These are phyloP conservation scores for Acanthiza pusilla DNA, from an alignment of 2,797 vertebrate species.

Conservation along the genomic window DNA sequence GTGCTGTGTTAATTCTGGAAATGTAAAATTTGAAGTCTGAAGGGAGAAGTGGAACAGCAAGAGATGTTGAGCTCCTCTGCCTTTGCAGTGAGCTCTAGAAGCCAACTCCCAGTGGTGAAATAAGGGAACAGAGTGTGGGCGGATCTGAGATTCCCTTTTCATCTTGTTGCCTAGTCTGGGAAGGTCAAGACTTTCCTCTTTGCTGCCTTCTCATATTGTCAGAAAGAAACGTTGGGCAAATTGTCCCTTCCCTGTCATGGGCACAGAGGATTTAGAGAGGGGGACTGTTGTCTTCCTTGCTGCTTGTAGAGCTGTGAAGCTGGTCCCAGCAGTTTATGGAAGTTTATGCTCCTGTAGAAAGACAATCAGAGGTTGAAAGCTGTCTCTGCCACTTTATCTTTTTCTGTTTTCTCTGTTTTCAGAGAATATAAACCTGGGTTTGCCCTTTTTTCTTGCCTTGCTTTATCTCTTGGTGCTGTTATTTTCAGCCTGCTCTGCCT, in stretches of 20 bases:
- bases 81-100: constrained; percentile 16
- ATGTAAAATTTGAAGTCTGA: constrained; percentile 8
- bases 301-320: background rate
- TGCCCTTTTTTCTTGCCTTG: background rate
- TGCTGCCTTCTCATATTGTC: background rate
- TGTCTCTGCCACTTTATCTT: background rate
- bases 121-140: background rate
- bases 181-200: background rate
- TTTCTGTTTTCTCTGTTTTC: background rate
- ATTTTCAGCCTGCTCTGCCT: background rate
- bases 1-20: background rate
- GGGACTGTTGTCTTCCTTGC: background rate
- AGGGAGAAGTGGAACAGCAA: background rate
- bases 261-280: background rate
- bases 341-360: background rate
- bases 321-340: background rate
- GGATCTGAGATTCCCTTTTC: background rate
- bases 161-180: background rate
- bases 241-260: background rate
- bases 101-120: background rate
- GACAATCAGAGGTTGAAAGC: background rate
- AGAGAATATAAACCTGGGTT: background rate
- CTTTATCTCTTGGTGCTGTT: background rate
- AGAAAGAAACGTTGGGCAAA: background rate
- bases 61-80: background rate